Conservation (phyloP, 1,140 invertebrate genomes). For the Chelonus insularis region DNA sequence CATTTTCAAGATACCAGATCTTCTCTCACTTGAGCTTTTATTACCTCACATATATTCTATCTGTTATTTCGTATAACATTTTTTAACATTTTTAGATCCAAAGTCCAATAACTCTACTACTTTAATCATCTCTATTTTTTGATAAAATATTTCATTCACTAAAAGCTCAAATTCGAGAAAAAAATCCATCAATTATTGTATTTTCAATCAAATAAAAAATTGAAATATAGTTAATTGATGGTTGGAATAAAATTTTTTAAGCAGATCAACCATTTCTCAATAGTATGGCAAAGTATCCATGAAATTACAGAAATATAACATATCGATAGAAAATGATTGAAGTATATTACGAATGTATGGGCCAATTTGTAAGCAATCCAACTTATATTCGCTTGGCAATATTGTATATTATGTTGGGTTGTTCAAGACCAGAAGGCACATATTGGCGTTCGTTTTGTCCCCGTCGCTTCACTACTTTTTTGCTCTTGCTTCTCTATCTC, state of each 20-base stretch:
- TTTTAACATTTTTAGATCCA: too few relatives aligned
- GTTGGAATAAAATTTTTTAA: too few relatives aligned
- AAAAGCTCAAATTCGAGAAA: too few relatives aligned
- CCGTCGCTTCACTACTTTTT: not conserved
- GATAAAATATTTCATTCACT: too few relatives aligned
- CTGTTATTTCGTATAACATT: too few relatives aligned
- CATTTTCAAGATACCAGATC: conserved; percentile 29
- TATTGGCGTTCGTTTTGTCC: not conserved
- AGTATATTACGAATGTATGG: conserved; percentile 58
- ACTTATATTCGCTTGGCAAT: conserved; percentile 55
- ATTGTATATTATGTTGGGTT: conserved; percentile 55
- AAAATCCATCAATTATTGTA: too few relatives aligned
- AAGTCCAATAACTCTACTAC: too few relatives aligned
- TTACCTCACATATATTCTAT: too few relatives aligned
- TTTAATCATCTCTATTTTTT: too few relatives aligned
- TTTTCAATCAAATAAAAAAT: too few relatives aligned
- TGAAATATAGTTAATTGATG: too few relatives aligned
- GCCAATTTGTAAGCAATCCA: conserved; percentile 62
- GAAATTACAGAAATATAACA: conserved; percentile 45
- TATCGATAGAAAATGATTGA: conserved; percentile 45
- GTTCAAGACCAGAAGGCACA: not conserved
- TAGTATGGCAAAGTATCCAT: not conserved
- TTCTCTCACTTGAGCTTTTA: not conserved
- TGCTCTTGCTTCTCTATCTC: not conserved
- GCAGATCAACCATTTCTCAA: too few relatives aligned